Evolutionary conservation across 1,140 invertebrate genomes (phyloP).

Genomic region (Pseudomyrmex cubaensis): DNA sequence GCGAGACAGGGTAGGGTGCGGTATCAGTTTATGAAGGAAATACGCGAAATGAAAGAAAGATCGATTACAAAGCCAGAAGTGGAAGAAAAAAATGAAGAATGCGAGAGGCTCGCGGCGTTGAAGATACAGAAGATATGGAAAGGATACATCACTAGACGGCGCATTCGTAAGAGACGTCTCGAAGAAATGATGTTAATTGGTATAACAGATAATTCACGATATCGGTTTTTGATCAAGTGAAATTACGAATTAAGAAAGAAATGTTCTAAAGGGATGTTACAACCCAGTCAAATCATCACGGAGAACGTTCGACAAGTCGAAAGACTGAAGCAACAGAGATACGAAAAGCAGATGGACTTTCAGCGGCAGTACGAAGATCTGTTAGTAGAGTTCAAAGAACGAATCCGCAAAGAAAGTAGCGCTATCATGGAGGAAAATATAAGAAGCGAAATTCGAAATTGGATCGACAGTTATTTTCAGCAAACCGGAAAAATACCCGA

Average conservation of each 20-base stretch:
- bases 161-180: slow-evolving; percentile 89
- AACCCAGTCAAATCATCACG: slow-evolving; percentile 77
- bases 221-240: background rate
- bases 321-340: slow-evolving; percentile 86
- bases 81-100: slow-evolving; percentile 84
- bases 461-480: slow-evolving; percentile 92
- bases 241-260: background rate
- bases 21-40: slow-evolving; percentile 96
- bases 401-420: slow-evolving; percentile 88
- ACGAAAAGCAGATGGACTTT: slow-evolving; percentile 87
- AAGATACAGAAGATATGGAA: slow-evolving; percentile 94
- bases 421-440: slow-evolving; percentile 92
- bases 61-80: slow-evolving; percentile 86
- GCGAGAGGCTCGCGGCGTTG: slow-evolving; percentile 88
- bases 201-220: slow-evolving; percentile 40
- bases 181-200: slow-evolving; percentile 96
- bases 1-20: slow-evolving; percentile 94
- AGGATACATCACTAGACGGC: slow-evolving; percentile 90
- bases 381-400: slow-evolving; percentile 86
- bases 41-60: slow-evolving; percentile 91
- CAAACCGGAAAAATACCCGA: slow-evolving; percentile 95
- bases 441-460: slow-evolving; percentile 93
- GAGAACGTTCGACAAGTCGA: slow-evolving; percentile 79
- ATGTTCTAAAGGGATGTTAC: slow-evolving; percentile 82
- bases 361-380: slow-evolving; percentile 88